Evolutionary conservation across 2,797 vertebrate species (phyloP), one percentile per base, ranked within the genome.

Genomic region (Trachops cirrhosus): DNA sequence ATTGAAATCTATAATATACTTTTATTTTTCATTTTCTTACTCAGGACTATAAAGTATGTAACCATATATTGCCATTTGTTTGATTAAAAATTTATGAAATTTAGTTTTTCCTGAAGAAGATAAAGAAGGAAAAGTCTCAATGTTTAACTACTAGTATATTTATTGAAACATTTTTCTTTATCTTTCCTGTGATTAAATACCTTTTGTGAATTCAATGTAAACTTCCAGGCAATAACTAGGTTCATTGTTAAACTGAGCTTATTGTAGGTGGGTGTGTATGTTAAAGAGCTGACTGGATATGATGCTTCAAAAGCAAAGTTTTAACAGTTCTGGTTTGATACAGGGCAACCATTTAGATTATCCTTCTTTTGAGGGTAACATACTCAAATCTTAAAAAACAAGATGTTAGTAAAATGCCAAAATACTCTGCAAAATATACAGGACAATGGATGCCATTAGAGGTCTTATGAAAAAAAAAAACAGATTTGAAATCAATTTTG

Each of bases 131-230:
- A 59, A 97, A 96, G 94, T 92, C 87, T 98, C 96, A 98, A 97
- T 97, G 93, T 97, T 96, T 96, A 97, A 97, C 97, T 97, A 97
- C 97, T 95, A 94, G 64, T 96, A 97, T 97, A 89, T 97, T 92
- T 98, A 97, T 97, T 98, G 97, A 86, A 96, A 97, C 97, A 21
- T 64, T 97, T 86, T 93, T 89, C 46, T 91, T 97, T 97, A 97
- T 96, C 91, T 97, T 88, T 97, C 94, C 71, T 96, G 93, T 97
- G 97, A 98, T 97, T 98, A 96, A 98, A 97, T 94, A 95, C 93
- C 71, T 97, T 98, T 97, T 97, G 95, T 98, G 96, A 98, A 97
- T 97, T 98, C 97, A 98, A 95, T 97, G 96, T 97, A 98, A 97
- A 97, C 98, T 98, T 98, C 97, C 91, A 92, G 93, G 96, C 97